These are phyloP conservation scores for Calliphora vomitoria DNA, from an alignment of 2,888 invertebrate species.

Conservation along the genomic window DNA sequence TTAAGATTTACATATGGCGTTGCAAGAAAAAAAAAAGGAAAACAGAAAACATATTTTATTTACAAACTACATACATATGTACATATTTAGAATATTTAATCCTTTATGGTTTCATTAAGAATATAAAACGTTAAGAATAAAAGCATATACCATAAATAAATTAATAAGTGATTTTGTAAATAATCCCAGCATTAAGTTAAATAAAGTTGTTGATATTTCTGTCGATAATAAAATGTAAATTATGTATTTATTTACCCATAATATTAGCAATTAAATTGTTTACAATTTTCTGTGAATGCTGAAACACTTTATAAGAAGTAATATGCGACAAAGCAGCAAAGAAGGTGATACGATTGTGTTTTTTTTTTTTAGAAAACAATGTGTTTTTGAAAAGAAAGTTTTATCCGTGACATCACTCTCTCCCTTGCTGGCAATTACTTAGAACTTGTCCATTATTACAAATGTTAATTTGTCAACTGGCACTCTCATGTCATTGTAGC, in stretches of 20 bases:
- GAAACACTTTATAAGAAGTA: too few species aligned
- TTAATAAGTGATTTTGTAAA: constrained; percentile 12
- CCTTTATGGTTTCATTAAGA: constrained; percentile 10
- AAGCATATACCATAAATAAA: constrained; percentile 14
- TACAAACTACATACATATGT: background rate
- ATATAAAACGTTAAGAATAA: background rate
- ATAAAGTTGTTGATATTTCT: background rate
- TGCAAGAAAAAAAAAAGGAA: background rate
- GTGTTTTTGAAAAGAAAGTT: too few species aligned
- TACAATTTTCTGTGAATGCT: too few species aligned
- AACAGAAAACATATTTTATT: constrained; percentile 35
- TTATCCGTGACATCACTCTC: too few species aligned
- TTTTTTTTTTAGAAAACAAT: too few species aligned
- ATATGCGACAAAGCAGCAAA: too few species aligned
- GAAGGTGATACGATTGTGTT: too few species aligned
- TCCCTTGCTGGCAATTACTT: too few species aligned
- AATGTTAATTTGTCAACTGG: too few species aligned
- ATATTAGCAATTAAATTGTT: background rate
- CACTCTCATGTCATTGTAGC: too few species aligned
- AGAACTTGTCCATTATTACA: too few species aligned
- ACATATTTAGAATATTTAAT: constrained; percentile 3
- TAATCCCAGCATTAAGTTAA: background rate
- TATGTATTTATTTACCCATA: background rate
- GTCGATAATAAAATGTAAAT: background rate
- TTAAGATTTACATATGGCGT: constrained; percentile 2